Evolutionary conservation across 2,888 invertebrate species (phyloP), one percentile per base, ranked within the genome.

Genomic region (Agriopis marginaria): DNA sequence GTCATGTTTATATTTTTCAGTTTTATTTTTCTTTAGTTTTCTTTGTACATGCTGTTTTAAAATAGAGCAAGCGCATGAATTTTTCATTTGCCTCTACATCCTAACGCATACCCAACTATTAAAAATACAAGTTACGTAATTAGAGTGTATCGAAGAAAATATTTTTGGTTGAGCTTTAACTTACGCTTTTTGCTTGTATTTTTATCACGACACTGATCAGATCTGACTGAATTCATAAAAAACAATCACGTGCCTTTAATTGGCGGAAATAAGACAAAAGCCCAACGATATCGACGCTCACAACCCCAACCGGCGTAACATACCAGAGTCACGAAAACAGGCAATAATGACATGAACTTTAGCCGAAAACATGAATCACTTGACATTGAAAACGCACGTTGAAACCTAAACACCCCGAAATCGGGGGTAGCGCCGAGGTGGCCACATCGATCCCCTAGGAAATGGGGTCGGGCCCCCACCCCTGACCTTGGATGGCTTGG

Each of bases 371-470:
- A 88, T 89, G 92, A 90, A 87, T 89, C 88, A 87, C 87, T 88
- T 93, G 93, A 93, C 93, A 94, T 94, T 94, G 93, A 93, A 92
- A 93, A 89, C 82, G 85, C 85, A 86, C 83, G 79, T 80, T 82
- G 82, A 83, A 85, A 81, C 81, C 81, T 83, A 83, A 86, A 84
- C 86, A 83, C 84, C 86, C 82, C 82, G 86, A 84, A 84, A 85
- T 83, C 78, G 76, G 88, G 88, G 88, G 84, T 87, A 87, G 73
- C 83, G 83, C 82, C 85, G 82, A 82, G 86, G 86, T 85, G 89
- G 88, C 86, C 89, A 91, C 93, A 94, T 94, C 94, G 94, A 94
- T 94, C 91, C 89, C 82, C 83, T 84, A 86, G 87, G 87, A 90
- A 93, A 90, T 83, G 90, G 88, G 89, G 91, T 89, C 92, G 88